Evolutionary conservation across 2,797 vertebrate species (phyloP).

Genomic region (Pangasius sanitwongsei): DNA sequence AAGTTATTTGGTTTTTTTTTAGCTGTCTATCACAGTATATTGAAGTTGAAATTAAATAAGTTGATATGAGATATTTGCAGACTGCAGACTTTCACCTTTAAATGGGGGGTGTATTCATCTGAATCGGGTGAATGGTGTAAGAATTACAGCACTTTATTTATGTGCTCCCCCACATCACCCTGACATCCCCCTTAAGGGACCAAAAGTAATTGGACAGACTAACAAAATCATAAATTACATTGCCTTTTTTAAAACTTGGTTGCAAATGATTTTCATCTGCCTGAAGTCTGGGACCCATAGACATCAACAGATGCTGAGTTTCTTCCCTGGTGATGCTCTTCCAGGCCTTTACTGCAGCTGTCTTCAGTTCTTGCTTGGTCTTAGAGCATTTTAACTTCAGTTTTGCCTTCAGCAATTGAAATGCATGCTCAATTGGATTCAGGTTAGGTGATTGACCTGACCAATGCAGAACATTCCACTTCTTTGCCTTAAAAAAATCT

Average conservation of each 20-base stretch:
- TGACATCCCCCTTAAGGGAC: too few species aligned
- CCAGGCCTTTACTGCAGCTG: not conserved
- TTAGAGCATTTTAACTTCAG: not conserved
- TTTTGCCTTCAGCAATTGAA: not conserved
- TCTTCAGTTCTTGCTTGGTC: not conserved
- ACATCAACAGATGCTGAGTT: not conserved
- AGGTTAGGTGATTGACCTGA: not conserved
- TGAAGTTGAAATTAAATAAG: not conserved
- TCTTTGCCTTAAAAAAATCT: not conserved
- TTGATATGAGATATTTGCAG: not conserved
- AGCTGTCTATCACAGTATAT: not conserved
- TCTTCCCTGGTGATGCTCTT: not conserved
- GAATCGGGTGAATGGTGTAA: not conserved
- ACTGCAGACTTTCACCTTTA: not conserved
- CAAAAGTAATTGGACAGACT: not conserved
- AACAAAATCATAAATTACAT: not conserved
- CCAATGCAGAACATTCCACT: too few species aligned
- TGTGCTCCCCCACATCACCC: too few species aligned
- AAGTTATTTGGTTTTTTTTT: not conserved
- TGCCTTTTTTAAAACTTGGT: not conserved
- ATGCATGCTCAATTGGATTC: not conserved
- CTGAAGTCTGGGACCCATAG: not conserved
- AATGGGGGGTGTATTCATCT: not conserved
- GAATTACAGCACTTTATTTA: not conserved
- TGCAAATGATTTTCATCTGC: not conserved